These are phyloP conservation scores for Holocentrus rufus DNA, from an alignment of 2,797 vertebrate genomes.

Conservation along the genomic window DNA sequence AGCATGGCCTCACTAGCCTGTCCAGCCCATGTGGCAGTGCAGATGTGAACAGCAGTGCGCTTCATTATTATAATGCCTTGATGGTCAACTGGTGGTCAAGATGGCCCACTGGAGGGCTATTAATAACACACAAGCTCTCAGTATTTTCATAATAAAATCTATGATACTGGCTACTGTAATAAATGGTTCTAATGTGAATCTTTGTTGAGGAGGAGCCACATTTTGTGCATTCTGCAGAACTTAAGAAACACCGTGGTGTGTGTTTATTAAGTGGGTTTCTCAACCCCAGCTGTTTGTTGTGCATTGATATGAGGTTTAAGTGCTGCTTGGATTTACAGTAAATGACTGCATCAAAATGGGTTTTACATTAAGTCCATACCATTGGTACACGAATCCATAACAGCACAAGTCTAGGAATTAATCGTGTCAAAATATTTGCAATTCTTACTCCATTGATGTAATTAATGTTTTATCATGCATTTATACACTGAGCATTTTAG, in stretches of 20 bases:
- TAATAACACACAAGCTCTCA: slow-evolving; percentile 28
- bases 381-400: slow-evolving; percentile 26
- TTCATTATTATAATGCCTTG: slow-evolving; percentile 67
- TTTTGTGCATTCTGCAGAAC: not conserved
- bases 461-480: not conserved
- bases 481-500: not conserved
- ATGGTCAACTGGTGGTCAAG: slow-evolving; percentile 66
- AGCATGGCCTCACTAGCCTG: slow-evolving; percentile 21
- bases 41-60: slow-evolving; percentile 66
- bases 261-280: slow-evolving; percentile 10
- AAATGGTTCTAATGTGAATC: not conserved
- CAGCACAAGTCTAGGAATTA: not conserved
- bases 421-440: not conserved
- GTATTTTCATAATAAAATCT: slow-evolving; percentile 22
- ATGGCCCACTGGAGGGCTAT: slow-evolving; percentile 41
- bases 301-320: not conserved
- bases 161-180: not conserved
- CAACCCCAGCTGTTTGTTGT: slow-evolving; percentile 22
- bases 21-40: slow-evolving; percentile 52
- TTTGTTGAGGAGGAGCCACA: slow-evolving; percentile 5
- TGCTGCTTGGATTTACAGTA: slow-evolving; percentile 25
- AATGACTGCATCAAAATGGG: slow-evolving; percentile 16
- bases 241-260: slow-evolving; percentile 3
- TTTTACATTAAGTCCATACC: slow-evolving; percentile 25
- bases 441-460: not conserved